Percentiles rank a stretch among this genome's conserved stretches.
These are phyloP conservation scores for Exaiptasia diaphana DNA, from an alignment of 64 coral and sea anemone genomes.

Conservation along the genomic window DNA sequence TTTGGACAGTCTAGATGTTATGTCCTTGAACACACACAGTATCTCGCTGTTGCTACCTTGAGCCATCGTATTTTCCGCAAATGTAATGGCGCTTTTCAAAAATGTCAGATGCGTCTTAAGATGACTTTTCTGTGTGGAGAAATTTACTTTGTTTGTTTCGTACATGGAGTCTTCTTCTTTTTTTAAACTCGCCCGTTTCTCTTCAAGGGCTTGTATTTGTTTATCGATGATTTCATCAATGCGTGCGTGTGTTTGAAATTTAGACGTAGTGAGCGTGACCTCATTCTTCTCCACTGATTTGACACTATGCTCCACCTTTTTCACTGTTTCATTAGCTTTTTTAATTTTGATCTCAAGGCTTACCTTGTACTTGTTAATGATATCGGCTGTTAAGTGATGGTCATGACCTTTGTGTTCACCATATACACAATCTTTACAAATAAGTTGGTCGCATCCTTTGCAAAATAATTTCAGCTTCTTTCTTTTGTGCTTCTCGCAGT, in stretches of 20 bases:
- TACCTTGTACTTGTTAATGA: not conserved
- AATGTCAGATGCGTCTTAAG: not conserved
- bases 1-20: not conserved
- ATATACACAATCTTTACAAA: not conserved
- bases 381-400: not conserved
- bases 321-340: not conserved
- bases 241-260: not conserved
- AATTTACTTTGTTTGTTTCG: not conserved
- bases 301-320: not conserved
- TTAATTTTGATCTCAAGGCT: not conserved
- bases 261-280: not conserved
- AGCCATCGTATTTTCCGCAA: not conserved
- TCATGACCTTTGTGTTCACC: not conserved
- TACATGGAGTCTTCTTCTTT: not conserved
- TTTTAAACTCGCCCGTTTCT: not conserved
- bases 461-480: conserved; percentile 2
- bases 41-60: not conserved
- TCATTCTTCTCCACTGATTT: not conserved
- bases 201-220: not conserved
- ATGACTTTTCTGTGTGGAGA: not conserved
- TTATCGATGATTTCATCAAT: conserved; percentile 2
- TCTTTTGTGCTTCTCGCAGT: not conserved
- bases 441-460: not conserved
- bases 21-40: not conserved
- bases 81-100: not conserved